A percentile compares a stretch with the other conserved stretches of the same genome.
phyloP scores from a whole-genome alignment of 1,140 invertebrate species.

The Zaprionus davidi region DNA sequence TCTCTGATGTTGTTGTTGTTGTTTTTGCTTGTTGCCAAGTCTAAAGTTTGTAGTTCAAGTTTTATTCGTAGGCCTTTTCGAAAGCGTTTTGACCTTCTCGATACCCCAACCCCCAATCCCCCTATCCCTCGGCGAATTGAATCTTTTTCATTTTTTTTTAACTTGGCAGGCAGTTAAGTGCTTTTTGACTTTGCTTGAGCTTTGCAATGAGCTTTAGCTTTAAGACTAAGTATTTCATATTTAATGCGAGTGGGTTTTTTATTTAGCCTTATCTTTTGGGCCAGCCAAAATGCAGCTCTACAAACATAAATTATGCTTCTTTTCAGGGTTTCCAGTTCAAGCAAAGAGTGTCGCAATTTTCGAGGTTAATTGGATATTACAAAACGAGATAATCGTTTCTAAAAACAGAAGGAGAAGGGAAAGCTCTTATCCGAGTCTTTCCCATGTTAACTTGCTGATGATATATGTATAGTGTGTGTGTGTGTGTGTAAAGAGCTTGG shows the following conservation, averaged over 20 bases:
- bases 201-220: constrained; percentile 51
- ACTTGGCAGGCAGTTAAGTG: constrained; percentile 57
- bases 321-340: constrained; percentile 50
- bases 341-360: constrained; percentile 37
- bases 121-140: background rate
- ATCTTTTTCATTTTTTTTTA: background rate
- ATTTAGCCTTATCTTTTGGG: constrained; percentile 49
- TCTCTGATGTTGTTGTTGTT: constrained; percentile 11
- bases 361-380: constrained; percentile 30
- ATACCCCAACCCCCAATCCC: background rate
- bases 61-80: constrained; percentile 69
- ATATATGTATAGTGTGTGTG: background rate
- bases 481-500: constrained; percentile 10
- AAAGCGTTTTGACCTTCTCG: constrained; percentile 70
- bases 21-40: constrained; percentile 59
- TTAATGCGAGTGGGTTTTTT: constrained; percentile 4
- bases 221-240: constrained; percentile 17
- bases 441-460: constrained; percentile 3
- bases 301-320: constrained; percentile 15
- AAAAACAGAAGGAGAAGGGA: constrained; percentile 5
- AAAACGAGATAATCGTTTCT: constrained; percentile 11
- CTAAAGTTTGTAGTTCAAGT: constrained; percentile 81
- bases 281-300: constrained; percentile 59
- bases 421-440: background rate
- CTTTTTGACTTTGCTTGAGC: constrained; percentile 68